Evolutionary conservation across 2,888 invertebrate species (phyloP), one percentile per base, ranked within the genome.

Genomic region (Drosophila neonasuta): DNA sequence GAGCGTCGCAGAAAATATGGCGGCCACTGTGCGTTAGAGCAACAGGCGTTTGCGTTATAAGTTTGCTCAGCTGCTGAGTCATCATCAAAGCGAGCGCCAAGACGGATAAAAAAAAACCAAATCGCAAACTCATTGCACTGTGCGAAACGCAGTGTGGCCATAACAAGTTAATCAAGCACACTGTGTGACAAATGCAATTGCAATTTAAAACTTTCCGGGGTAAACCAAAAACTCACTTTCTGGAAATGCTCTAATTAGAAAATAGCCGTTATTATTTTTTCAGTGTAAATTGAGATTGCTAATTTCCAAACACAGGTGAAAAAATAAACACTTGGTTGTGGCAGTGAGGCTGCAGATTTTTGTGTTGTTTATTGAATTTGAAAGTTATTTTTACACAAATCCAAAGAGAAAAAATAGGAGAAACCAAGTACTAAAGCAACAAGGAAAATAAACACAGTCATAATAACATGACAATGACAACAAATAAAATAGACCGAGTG

Each of bases 21-120:
- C 71, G 60, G 48, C 39, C 56, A 66, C 20, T 20, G n/a, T 59
- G 64, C 58, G 56, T 69, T 59, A 70, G 60, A 71, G 70, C 72
- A 72, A 72, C 73, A 72, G 63, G 68, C 71, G 49, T 60, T 63
- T 32, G 32, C 32, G 32, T 32, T 32, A 24, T 10, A 10, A 9
- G 10, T 32, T 32, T 55, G 49, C 32, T 49, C 56, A 60, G 56
- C 69, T 50, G 73, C 57, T 72, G 74, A 72, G 15, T 72, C 72
- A 72, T 60, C 59, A n/a, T 13, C 34, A 15, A 7, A 17, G 39
- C 34, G 41, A 17, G 41, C 50, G 55, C 36, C 36, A 36, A 36
- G 36, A 24, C 24, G 24, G 6, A 24, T 24, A 24, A 24, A 24
- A 24, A 24, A 32, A 30, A 58, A 58, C 32, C 15, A 17, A 30